Base-by-base conservation (phyloP, 37 sponge, comb jelly and placozoan species). In the Hormiphora californensis region DNA sequence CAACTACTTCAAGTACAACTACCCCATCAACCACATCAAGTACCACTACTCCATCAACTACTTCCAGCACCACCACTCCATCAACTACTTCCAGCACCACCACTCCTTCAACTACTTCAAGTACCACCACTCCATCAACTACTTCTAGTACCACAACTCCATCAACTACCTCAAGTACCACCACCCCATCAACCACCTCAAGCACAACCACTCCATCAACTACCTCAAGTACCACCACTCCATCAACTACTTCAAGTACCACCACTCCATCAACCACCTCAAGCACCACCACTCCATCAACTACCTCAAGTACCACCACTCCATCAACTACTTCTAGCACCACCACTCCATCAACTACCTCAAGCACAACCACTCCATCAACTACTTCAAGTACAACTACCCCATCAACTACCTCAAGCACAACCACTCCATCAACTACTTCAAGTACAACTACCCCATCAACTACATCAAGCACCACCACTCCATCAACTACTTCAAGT, bases 381-480 rank as follows among this genome's bases (percentile, higher is more conserved):
- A 34, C n/a, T n/a, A n/a, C n/a, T n/a, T n/a, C n/a, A n/a, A n/a
- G n/a, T n/a, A n/a, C 67, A 21, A 65, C 67, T 3, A 34, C 67
- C 5, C 37, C 67, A 65, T 34, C 67, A 65, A 65, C 38, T 31
- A 36, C 67, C 12, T 65, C 67, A 65, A 65, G 67, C 67, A 65
- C 67, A 27, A 65, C 67, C 8, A 65, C 67, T 7, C 37, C 67
- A 34, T 65, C 67, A 31, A 65, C 17, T 7, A 36, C 67, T 9
- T 19, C 67, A 4, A 65, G 67, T 17, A 73, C 81, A 73, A 73
- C 81, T 19, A 65, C 35, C 12, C 46, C 81, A 57, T 19, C 61
- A n/a, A n/a, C n/a, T n/a, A 28, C 61, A 57, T 57, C 61, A 21
- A 57, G 61, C 61, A 57, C 61, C 7, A 57, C n/a, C n/a, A n/a